Evolutionary conservation across 1,140 invertebrate species (phyloP).

Genomic region (Macrocentrus cingulum): DNA sequence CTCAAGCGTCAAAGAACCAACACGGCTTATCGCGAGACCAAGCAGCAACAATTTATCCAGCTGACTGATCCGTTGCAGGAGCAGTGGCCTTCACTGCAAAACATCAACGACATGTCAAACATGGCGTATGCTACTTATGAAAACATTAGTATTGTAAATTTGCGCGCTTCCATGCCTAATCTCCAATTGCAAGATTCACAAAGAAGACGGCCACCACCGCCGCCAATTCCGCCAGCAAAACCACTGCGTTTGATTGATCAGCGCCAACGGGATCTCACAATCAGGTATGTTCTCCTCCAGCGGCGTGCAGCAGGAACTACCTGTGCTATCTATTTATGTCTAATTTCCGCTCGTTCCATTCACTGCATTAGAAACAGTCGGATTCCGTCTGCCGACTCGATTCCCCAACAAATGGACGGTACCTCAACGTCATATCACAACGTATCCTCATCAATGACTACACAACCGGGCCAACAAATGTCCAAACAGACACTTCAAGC

Average conservation of each 20-base stretch:
- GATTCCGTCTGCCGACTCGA: conserved; percentile 64
- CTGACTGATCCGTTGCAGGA: conserved; percentile 52
- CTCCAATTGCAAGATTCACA: conserved; percentile 58
- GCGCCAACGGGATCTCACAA: conserved; percentile 55
- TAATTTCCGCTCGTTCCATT: conserved; percentile 28
- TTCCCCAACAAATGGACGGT: conserved; percentile 52
- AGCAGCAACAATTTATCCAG: conserved; percentile 51
- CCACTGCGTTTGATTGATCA: conserved; percentile 55
- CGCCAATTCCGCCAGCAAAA: conserved; percentile 59
- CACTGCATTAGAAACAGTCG: conserved; percentile 60
- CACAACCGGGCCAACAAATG: conserved; percentile 66
- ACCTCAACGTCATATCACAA: conserved; percentile 60
- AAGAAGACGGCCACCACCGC: conserved; percentile 53
- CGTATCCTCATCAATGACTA: conserved; percentile 45
- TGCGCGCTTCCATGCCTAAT: conserved; percentile 72
- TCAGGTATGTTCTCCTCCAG: conserved; percentile 45
- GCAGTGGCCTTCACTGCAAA: conserved; percentile 55
- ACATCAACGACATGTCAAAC: conserved; percentile 41
- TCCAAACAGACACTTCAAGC: conserved; percentile 75
- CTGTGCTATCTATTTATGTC: conserved; percentile 9
- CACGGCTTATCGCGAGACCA: conserved; percentile 64
- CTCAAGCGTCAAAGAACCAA: conserved; percentile 73
- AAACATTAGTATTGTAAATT: conserved; percentile 53
- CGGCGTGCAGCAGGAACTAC: conserved; percentile 22
- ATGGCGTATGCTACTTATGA: conserved; percentile 29